Evolutionary conservation across 2,113 vertebrate genomes (phyloP), one percentile per base, ranked within the genome.

Genomic region (Apteryx mantelli): DNA sequence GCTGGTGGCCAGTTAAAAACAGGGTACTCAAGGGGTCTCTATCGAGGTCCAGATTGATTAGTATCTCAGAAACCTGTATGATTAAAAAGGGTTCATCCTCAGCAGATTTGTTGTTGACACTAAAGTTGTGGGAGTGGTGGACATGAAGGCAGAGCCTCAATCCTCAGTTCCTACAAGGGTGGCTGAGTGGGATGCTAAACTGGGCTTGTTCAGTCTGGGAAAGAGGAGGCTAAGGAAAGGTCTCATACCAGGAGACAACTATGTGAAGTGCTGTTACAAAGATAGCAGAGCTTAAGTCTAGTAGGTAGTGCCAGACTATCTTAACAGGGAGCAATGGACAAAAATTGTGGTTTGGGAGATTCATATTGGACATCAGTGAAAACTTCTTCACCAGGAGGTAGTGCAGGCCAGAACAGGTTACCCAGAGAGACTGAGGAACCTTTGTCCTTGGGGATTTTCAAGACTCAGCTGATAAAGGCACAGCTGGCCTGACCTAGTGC

Each of bases 151-250:
- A 87, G 19, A 64, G 2, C 1, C 8, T 4, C 2, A 13, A 28
- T 46, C 25, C 25, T 65, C 9, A 38, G 0, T 36, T 80, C 15
- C 63, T 65, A 5, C 4, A 34, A 80, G 19, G 32, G 48, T 25
- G 13, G 1, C 16, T 82, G 2, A 0, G 6, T 58, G 5, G 4
- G 24, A 55, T 10, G 2, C 8, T 70, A 26, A 88, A 9, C 12
- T 61, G 10, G 30, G 7, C 8, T 66, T 87, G 21, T 64, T 85
- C 46, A 34, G 2, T 28, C 8, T 65, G 19, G 12, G 5, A 7
- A 66, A 30, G 34, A 53, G 19, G 1, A 76, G 11, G 7, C 3
- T 68, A 75, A 50, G 4, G 1, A 4, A 7, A 68, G 18, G 8
- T 40, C 26, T 68, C 64, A 55, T 4, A 42, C 18, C 20, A 66